Base-by-base conservation (phyloP, 2,888 invertebrate genomes). In the Dicranocentrus wangi region DNA sequence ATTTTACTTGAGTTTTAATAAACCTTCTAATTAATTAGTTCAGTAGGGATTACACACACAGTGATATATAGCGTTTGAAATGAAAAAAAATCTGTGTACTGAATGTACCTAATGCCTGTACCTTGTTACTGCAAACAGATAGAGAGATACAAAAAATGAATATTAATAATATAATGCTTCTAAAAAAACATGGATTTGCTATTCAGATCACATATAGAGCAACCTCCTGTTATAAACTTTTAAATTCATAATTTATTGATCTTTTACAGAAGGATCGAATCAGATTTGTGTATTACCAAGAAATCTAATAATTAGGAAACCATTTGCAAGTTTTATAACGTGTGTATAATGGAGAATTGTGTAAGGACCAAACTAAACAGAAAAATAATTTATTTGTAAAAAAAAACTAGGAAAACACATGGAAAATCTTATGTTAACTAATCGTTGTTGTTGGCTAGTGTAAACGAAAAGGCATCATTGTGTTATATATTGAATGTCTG, bases 371-470 rank as follows among this genome's bases (percentile, higher is more conserved):
- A n/a, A 32, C 32, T 32, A 32, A 3, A 32, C 10, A 32, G 10
- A 32, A 32, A 32, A 32, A 55, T 60, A 27, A 60, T 60, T 60
- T 60, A 60, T 60, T 55, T 60, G 60, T 60, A 60, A 27, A 55
- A 55, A 51, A 47, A n/a, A 10, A 10, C 3, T n/a, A 47, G 47
- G 13, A 47, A 47, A 47, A 13, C n/a, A 17, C 51, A n/a, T 51
- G 51, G n/a, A 51, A 51, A 51, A 39, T 39, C 39, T 8, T 5
- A 51, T 13, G 51, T 51, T 51, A 5, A 5, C 17, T n/a, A n/a
- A 51, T 13, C n/a, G 7, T 51, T 51, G 13, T 17, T 55, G n/a
- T 55, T 23, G 15, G 23, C 21, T 23, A 23, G 55, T 19, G 21
- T 19, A 55, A 5, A 55, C 21, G 15, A 21, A 55, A 17, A 47